Percentiles rank a stretch among this genome's conserved stretches.
phyloP scores from a whole-genome alignment of 2,113 vertebrate species.

The Otocyon megalotis region DNA sequence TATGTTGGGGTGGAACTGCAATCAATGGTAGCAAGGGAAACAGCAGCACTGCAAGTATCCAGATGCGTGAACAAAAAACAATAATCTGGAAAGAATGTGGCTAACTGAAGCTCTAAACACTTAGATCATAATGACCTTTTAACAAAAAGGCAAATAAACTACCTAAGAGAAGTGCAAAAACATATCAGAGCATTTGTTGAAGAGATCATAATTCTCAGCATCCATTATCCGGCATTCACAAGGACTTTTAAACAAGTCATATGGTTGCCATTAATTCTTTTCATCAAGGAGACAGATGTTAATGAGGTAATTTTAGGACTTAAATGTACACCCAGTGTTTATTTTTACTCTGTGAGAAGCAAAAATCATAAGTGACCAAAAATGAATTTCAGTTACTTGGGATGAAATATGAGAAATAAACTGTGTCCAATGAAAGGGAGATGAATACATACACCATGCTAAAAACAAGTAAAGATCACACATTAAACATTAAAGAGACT shows the following conservation, averaged over 20 bases:
- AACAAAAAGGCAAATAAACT: not conserved
- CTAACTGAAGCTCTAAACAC: not conserved
- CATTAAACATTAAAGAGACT: not conserved
- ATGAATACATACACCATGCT: not conserved
- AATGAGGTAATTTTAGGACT: not conserved
- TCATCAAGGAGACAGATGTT: constrained; percentile 11
- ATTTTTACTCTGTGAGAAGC: not conserved
- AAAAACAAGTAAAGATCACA: not conserved
- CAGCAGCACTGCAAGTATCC: not conserved
- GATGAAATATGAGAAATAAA: constrained; percentile 31
- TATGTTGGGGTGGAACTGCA: not conserved
- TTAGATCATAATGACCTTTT: constrained; percentile 8
- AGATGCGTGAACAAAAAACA: not conserved
- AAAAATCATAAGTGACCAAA: constrained; percentile 39
- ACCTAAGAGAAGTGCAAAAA: constrained; percentile 11
- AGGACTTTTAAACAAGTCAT: not conserved
- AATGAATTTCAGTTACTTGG: constrained; percentile 22
- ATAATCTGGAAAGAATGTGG: not conserved
- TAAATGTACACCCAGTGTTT: not conserved
- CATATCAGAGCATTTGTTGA: not conserved
- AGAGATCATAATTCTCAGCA: not conserved
- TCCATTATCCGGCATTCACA: not conserved
- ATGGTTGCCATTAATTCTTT: not conserved
- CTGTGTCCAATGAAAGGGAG: not conserved
- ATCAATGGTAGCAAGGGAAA: not conserved